Percentiles rank a stretch among this genome's conserved stretches.
phyloP scores from a whole-genome alignment of 2,888 invertebrate species.

The Epinotia brunnichana region DNA sequence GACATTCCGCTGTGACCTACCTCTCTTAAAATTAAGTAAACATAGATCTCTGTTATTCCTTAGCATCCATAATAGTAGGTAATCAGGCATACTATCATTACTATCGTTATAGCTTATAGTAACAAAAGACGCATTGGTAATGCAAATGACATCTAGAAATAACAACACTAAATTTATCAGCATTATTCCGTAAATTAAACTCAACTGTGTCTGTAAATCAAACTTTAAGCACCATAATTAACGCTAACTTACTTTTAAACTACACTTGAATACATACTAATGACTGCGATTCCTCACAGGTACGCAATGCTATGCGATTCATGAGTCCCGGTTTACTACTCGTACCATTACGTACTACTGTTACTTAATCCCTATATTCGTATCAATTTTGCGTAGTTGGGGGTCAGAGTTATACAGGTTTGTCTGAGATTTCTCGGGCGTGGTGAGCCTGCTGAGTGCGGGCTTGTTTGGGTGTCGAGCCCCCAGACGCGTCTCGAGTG shows the following conservation, averaged over 20 bases:
- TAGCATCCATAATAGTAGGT: background rate
- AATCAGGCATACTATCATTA: no score
- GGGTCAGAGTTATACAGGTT: background rate
- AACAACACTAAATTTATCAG: background rate
- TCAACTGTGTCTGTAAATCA: constrained; percentile 8
- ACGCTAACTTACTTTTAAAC: constrained; percentile 18
- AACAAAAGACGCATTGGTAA: no score
- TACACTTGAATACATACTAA: constrained; percentile 19
- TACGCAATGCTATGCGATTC: constrained; percentile 37
- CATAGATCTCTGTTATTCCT: no score
- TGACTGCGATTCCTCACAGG: constrained; percentile 32
- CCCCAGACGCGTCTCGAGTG: constrained; percentile 46
- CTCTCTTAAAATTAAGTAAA: no score
- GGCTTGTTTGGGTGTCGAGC: constrained; percentile 25
- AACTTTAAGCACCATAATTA: constrained; percentile 9
- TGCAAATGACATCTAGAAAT: background rate
- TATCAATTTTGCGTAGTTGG: background rate
- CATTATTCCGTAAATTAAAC: background rate
- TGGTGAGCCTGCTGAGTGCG: background rate
- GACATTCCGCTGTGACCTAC: no score
- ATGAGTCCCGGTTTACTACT: background rate
- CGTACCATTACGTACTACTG: background rate
- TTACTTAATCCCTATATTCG: background rate
- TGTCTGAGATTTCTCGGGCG: background rate
- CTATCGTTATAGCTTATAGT: no score